phyloP scores from a whole-genome alignment of 2,888 invertebrate genomes.

The Epicampocera succincta region DNA sequence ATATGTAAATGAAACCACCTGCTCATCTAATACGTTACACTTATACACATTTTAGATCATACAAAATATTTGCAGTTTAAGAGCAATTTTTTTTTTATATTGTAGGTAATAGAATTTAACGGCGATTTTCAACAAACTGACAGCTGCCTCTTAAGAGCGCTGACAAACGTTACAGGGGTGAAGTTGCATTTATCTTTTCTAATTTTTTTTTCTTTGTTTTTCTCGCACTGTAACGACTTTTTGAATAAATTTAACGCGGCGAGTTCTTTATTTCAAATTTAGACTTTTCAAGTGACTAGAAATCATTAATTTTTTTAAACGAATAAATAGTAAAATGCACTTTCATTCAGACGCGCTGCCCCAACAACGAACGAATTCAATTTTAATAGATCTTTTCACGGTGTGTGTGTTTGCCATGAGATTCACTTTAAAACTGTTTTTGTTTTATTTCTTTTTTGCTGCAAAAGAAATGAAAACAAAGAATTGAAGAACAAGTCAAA shows the following conservation, averaged over 20 bases:
- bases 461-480: not conserved
- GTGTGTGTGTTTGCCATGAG: conserved; percentile 49
- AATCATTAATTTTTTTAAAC: not conserved
- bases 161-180: conserved; percentile 40
- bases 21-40: not conserved
- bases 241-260: too few species aligned
- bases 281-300: too few species aligned
- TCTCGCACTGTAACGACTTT: not conserved
- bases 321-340: not conserved
- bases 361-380: not conserved
- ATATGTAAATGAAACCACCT: not conserved
- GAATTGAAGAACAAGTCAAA: conserved; percentile 16
- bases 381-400: conserved; percentile 35
- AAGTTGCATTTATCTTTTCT: not conserved
- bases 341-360: not conserved
- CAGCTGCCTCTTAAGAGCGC: conserved; percentile 33
- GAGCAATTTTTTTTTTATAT: not conserved
- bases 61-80: not conserved
- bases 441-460: conserved; percentile 51
- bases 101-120: conserved; percentile 27
- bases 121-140: conserved; percentile 45
- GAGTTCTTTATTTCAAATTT: too few species aligned
- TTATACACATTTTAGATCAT: not conserved
- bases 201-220: not conserved
- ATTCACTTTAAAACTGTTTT: conserved; percentile 60